phyloP scores from a whole-genome alignment of 1,140 invertebrate species.

The Oreohelix idahoensis region DNA sequence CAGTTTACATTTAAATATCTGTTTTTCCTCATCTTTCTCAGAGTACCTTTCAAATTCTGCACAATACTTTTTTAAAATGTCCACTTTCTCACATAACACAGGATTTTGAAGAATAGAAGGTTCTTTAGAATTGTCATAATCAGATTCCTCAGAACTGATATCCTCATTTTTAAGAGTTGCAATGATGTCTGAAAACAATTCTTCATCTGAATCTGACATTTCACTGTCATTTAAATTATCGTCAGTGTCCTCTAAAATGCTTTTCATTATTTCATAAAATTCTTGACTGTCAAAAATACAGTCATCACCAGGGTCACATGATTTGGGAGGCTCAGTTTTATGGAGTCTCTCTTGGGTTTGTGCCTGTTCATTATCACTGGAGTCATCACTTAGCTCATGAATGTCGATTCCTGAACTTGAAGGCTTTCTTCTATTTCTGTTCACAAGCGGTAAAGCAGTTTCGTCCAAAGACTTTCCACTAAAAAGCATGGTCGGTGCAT shows the following conservation, averaged over 20 bases:
- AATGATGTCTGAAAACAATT: not conserved
- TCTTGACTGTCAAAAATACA: not conserved
- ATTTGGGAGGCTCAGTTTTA: not conserved
- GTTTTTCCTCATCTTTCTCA: slow-evolving; percentile 18
- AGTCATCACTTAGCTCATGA: not conserved
- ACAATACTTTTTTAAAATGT: slow-evolving; percentile 20
- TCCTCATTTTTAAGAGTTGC: not conserved
- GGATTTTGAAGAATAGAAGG: not conserved
- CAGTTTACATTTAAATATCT: slow-evolving; percentile 8
- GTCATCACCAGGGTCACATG: not conserved
- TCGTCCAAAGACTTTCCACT: slow-evolving; percentile 15
- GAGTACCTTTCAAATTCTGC: slow-evolving; percentile 19
- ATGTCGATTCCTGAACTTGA: not conserved
- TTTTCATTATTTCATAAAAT: slow-evolving; percentile 27
- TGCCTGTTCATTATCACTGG: not conserved
- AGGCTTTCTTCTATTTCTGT: not conserved
- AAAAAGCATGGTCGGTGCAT: slow-evolving; percentile 23
- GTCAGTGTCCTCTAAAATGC: slow-evolving; percentile 4
- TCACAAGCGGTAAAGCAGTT: not conserved
- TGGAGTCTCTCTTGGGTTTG: not conserved
- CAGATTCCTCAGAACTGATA: slow-evolving; percentile 10
- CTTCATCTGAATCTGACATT: not conserved
- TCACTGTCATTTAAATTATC: slow-evolving; percentile 11
- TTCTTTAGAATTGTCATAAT: slow-evolving; percentile 15
- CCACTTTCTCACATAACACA: not conserved